Percentiles rank a stretch among this genome's conserved stretches.
phyloP scores from a whole-genome alignment of 2,888 invertebrate genomes.

The Lycaena phlaeas region DNA sequence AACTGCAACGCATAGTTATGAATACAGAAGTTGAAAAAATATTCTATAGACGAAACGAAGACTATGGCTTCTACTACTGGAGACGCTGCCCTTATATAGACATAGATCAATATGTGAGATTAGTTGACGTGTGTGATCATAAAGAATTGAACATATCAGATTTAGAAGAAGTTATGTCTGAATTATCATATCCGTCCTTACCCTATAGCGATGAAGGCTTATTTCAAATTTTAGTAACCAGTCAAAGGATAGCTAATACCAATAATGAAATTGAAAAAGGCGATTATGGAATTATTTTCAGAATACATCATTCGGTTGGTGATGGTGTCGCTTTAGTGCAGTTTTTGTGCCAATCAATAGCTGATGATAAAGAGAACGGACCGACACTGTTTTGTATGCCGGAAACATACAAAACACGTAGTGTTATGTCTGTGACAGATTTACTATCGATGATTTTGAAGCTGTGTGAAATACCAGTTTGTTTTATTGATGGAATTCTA shows the following conservation, averaged over 20 bases:
- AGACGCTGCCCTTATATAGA: slow-evolving; percentile 38
- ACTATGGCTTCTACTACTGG: slow-evolving; percentile 69
- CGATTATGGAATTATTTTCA: slow-evolving; percentile 56
- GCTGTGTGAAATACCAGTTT: slow-evolving; percentile 31
- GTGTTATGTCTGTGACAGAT: slow-evolving; percentile 18
- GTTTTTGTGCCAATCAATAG: slow-evolving; percentile 54
- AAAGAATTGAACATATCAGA: slow-evolving; percentile 30
- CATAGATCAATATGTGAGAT: slow-evolving; percentile 53
- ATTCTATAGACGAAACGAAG: slow-evolving; percentile 47
- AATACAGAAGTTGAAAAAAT: slow-evolving; percentile 41
- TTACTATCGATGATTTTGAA: slow-evolving; percentile 30
- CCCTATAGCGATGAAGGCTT: slow-evolving; percentile 56
- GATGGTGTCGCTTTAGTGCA: slow-evolving; percentile 67
- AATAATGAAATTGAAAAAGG: slow-evolving; percentile 22
- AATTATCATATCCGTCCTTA: slow-evolving; percentile 44
- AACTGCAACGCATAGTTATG: slow-evolving; percentile 25
- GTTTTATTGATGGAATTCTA: slow-evolving; percentile 33
- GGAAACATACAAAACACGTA: slow-evolving; percentile 17
- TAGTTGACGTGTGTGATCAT: slow-evolving; percentile 38
- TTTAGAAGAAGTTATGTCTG: slow-evolving; percentile 44
- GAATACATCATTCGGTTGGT: slow-evolving; percentile 70
- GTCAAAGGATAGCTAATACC: slow-evolving; percentile 28
- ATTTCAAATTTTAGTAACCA: slow-evolving; percentile 65
- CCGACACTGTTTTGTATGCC: slow-evolving; percentile 26
- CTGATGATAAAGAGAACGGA: slow-evolving; percentile 36